These are phyloP conservation scores for Drosophila guanche DNA, from an alignment of 1,140 invertebrate genomes.

Conservation along the genomic window DNA sequence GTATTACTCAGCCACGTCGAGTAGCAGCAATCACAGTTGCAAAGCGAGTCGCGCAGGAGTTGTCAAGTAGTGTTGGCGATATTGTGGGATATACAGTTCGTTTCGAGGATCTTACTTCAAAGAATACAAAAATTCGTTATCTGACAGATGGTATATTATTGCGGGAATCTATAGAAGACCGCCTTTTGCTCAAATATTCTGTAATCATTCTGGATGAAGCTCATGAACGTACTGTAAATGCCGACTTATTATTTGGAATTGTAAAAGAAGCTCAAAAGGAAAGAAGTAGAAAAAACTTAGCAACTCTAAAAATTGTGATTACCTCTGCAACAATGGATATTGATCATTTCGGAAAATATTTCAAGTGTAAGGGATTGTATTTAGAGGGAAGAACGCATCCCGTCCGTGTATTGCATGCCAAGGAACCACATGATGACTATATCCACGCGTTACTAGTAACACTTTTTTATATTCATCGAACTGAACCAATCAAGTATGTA, in stretches of 20 bases:
- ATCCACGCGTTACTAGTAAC: slow-evolving; percentile 91
- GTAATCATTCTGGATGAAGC: slow-evolving; percentile 98
- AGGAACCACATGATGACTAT: slow-evolving; percentile 93
- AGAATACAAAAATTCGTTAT: slow-evolving; percentile 91
- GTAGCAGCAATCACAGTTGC: slow-evolving; percentile 97
- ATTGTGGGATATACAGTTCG: slow-evolving; percentile 91
- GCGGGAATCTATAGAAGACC: slow-evolving; percentile 91
- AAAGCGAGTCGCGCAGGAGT: slow-evolving; percentile 93
- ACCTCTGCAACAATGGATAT: slow-evolving; percentile 99
- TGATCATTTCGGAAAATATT: slow-evolving; percentile 96
- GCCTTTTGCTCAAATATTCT: slow-evolving; percentile 88
- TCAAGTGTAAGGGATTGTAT: slow-evolving; percentile 93
- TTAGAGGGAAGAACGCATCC: slow-evolving; percentile 95
- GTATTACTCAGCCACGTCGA: slow-evolving; percentile 94
- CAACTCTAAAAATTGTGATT: slow-evolving; percentile 90
- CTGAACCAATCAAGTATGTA: slow-evolving; percentile 91
- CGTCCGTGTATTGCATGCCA: slow-evolving; percentile 91
- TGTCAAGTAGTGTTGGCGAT: slow-evolving; percentile 86
- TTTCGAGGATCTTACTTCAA: slow-evolving; percentile 92
- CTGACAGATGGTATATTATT: slow-evolving; percentile 96
- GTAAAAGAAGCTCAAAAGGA: slow-evolving; percentile 91
- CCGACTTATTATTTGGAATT: slow-evolving; percentile 95
- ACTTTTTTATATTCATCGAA: slow-evolving; percentile 95
- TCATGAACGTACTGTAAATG: slow-evolving; percentile 97
- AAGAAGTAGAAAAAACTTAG: slow-evolving; percentile 86